A percentile compares a stretch with the other conserved stretches of the same genome.
phyloP scores from a whole-genome alignment of 2,113 vertebrate genomes.

The Thunnus thynnus region DNA sequence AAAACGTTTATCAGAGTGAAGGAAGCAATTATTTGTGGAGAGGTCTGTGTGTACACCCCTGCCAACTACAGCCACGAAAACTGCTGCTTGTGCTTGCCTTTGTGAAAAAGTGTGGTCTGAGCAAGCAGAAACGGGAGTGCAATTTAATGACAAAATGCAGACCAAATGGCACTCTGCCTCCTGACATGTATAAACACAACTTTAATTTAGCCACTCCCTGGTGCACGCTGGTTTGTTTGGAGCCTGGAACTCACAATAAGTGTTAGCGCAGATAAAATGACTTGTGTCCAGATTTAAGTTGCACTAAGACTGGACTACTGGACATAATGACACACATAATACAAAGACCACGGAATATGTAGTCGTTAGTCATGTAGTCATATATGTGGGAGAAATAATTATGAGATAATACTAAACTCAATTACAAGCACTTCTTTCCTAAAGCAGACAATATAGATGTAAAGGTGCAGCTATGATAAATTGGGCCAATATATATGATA shows the following conservation, averaged over 20 bases:
- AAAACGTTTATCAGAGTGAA: neutral
- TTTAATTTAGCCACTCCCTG: neutral
- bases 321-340: neutral
- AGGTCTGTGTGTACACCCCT: neutral
- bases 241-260: neutral
- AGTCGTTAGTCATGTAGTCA: neutral
- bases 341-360: neutral
- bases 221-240: too few species aligned
- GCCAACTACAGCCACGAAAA: neutral
- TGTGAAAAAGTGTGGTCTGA: slow-evolving; percentile 1
- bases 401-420: neutral
- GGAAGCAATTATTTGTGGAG: neutral
- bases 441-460: neutral
- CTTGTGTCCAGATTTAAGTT: too few species aligned
- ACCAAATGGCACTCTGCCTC: neutral
- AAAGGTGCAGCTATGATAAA: neutral
- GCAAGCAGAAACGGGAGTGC: neutral
- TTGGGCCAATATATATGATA: neutral
- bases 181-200: neutral
- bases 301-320: too few species aligned
- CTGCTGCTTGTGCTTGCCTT: neutral
- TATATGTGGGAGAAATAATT: too few species aligned
- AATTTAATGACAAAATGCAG: slow-evolving; percentile 9
- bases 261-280: too few species aligned
- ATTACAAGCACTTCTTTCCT: neutral